Evolutionary conservation across 1,140 invertebrate species (phyloP).

Genomic region (Papilio glaucus): DNA sequence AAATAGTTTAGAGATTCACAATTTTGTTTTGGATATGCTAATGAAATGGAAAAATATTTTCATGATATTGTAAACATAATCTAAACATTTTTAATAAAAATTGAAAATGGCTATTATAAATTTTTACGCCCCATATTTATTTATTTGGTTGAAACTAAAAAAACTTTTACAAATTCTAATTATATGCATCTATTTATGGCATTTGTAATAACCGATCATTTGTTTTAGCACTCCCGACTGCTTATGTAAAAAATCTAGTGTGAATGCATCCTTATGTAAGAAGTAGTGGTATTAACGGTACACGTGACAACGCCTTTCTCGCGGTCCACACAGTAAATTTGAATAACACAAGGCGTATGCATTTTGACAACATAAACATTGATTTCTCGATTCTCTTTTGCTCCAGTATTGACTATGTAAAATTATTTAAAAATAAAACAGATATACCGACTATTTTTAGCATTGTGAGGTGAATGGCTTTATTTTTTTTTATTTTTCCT

Average conservation of each 20-base stretch:
- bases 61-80: no score
- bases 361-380: slow-evolving; percentile 53
- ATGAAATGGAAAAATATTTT: no score
- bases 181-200: no score
- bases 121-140: no score
- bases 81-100: no score
- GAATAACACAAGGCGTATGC: slow-evolving; percentile 59
- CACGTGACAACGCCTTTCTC: slow-evolving; percentile 58
- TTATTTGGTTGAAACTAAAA: no score
- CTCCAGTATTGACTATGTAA: slow-evolving; percentile 33
- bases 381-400: slow-evolving; percentile 31
- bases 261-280: slow-evolving; percentile 52
- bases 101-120: no score
- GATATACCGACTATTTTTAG: slow-evolving; percentile 15
- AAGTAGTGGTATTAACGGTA: slow-evolving; percentile 74
- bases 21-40: no score
- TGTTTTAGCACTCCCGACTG: no score
- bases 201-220: no score
- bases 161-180: no score
- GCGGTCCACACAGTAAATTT: slow-evolving; percentile 63
- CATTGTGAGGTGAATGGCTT: neutral
- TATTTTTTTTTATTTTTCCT: neutral
- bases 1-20: no score
- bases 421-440: slow-evolving; percentile 35
- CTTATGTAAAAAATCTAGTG: slow-evolving; percentile 46